A percentile compares a stretch with the other conserved stretches of the same genome.
phyloP scores from a whole-genome alignment of 2,888 invertebrate genomes.

The Eristalinus aeneus region DNA sequence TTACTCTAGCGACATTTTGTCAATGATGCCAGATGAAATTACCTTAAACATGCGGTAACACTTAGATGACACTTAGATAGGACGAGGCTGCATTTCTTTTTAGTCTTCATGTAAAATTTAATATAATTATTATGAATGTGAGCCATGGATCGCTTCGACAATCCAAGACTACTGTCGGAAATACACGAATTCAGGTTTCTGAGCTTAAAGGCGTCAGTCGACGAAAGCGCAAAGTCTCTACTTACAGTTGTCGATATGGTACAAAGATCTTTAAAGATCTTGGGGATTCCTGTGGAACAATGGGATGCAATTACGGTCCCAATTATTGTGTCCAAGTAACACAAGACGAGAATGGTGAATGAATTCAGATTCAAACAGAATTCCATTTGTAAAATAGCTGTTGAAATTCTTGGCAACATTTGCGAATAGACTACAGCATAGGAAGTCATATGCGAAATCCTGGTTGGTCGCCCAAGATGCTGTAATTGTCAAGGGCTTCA shows the following conservation, averaged over 20 bases:
- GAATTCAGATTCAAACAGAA: neutral
- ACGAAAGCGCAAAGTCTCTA: slow-evolving; percentile 25
- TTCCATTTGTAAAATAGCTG: neutral
- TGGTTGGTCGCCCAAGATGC: neutral
- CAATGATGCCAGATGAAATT: too few species aligned
- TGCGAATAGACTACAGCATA: neutral
- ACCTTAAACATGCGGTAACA: too few species aligned
- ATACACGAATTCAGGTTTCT: slow-evolving; percentile 40
- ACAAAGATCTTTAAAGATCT: slow-evolving; percentile 42
- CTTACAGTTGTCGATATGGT: slow-evolving; percentile 35
- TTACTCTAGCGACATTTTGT: too few species aligned
- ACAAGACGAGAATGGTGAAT: slow-evolving; percentile 36
- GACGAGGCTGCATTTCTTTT: too few species aligned
- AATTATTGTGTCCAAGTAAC: slow-evolving; percentile 16
- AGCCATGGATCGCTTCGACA: slow-evolving; percentile 21
- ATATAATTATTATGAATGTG: too few species aligned
- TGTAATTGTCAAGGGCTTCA: slow-evolving; percentile 28
- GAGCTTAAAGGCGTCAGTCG: slow-evolving; percentile 9
- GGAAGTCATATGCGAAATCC: neutral
- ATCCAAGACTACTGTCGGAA: slow-evolving; percentile 22
- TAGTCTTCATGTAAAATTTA: too few species aligned
- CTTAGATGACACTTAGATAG: too few species aligned
- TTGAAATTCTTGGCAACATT: slow-evolving; percentile 2
- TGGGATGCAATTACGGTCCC: slow-evolving; percentile 52
- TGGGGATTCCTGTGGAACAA: slow-evolving; percentile 34